Evolutionary conservation across 2,797 vertebrate species (phyloP).

Genomic region (Macroramphosus scolopax): DNA sequence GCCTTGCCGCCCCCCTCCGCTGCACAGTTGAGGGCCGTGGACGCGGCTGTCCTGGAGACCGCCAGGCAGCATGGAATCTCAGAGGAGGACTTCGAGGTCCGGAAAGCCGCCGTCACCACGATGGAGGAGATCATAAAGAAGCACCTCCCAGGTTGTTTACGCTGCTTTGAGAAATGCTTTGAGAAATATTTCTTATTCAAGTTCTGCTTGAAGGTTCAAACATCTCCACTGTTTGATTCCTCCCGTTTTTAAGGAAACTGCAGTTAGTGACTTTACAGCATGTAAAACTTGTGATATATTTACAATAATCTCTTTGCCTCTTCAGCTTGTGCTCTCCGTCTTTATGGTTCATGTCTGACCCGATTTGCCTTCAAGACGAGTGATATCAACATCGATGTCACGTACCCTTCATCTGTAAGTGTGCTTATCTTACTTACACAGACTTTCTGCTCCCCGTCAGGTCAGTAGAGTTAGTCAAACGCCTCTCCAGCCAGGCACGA

Average conservation of each 20-base stretch:
- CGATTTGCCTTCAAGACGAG: constrained; percentile 95
- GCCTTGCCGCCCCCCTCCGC: constrained; percentile 85
- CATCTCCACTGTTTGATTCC: too few relatives aligned
- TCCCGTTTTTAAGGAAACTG: too few relatives aligned
- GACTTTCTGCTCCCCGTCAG: too few relatives aligned
- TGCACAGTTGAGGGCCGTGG: constrained; percentile 86
- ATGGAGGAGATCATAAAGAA: constrained; percentile 90
- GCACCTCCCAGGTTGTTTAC: constrained; percentile 84
- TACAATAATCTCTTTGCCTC: too few relatives aligned
- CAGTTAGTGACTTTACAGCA: too few relatives aligned
- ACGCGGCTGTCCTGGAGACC: constrained; percentile 81
- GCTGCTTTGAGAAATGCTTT: too few relatives aligned
- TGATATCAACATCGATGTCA: constrained; percentile 94
- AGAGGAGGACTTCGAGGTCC: constrained; percentile 85
- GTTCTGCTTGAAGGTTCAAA: too few relatives aligned
- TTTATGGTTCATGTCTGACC: constrained; percentile 95
- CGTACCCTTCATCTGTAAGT: constrained; percentile 88
- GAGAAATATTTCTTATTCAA: too few relatives aligned
- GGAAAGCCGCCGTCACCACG: constrained; percentile 82
- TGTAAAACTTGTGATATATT: too few relatives aligned
- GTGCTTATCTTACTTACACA: too few relatives aligned
- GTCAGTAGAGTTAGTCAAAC: too few relatives aligned
- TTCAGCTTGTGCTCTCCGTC: constrained; percentile 90
- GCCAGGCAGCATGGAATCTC: constrained; percentile 88
- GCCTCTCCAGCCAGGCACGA: too few relatives aligned